These are phyloP conservation scores for Euleptes europaea DNA, from an alignment of 2,113 vertebrate species.

Conservation along the genomic window DNA sequence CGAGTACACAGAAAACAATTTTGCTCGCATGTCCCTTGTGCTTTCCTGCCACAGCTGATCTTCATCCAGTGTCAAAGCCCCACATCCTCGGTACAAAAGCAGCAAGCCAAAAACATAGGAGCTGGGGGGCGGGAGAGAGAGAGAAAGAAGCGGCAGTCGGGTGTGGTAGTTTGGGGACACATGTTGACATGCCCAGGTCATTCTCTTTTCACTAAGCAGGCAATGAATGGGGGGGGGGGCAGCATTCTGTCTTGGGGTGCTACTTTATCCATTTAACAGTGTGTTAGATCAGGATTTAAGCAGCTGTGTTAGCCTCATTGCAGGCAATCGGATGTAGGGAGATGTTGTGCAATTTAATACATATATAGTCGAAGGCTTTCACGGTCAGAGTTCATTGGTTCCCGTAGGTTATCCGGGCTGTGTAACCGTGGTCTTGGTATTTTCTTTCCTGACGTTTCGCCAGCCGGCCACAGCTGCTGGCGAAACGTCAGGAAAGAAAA, in stretches of 20 bases:
- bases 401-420: too few relatives aligned
- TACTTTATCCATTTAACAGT: not conserved
- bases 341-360: not conserved
- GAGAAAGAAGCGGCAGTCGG: not conserved
- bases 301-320: not conserved
- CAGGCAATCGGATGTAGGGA: not conserved
- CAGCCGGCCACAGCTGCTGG: too few relatives aligned
- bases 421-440: too few relatives aligned
- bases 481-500: too few relatives aligned
- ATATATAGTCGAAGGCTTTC: too few relatives aligned
- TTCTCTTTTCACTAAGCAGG: not conserved
- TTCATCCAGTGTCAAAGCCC: not conserved
- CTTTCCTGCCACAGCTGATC: conserved; percentile 18
- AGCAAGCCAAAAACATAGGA: not conserved
- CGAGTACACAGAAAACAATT: not conserved
- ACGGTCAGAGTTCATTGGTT: too few relatives aligned
- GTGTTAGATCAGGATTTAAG: not conserved
- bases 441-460: too few relatives aligned
- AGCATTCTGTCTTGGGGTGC: not conserved
- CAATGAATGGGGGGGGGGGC: not conserved
- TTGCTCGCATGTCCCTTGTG: conserved; percentile 19
- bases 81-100: not conserved
- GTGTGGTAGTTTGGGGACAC: not conserved
- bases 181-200: not conserved
- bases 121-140: too few relatives aligned